Conservation (phyloP, 1,140 invertebrate species). For the Bombus confusus region DNA sequence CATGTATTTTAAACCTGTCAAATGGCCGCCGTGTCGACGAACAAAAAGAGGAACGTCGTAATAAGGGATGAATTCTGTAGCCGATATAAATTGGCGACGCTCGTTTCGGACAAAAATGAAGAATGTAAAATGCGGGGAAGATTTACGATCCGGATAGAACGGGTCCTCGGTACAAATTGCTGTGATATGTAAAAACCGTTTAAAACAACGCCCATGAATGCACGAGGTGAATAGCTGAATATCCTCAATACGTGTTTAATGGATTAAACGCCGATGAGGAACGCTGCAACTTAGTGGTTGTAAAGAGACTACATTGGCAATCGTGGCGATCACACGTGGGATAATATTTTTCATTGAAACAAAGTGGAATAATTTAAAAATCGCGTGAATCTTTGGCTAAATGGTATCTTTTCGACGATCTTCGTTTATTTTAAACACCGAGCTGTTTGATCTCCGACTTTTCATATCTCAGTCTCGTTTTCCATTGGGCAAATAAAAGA, state of each 20-base stretch:
- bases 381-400: not conserved
- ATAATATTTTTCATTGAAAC: not conserved
- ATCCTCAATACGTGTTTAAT: conserved; percentile 12
- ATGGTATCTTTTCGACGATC: not conserved
- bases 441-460: not conserved
- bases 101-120: conserved; percentile 1
- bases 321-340: not conserved
- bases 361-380: not conserved
- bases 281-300: not conserved
- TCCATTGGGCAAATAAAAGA: not conserved
- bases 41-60: not conserved
- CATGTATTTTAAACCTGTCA: conserved; percentile 2
- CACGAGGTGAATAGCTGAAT: not conserved
- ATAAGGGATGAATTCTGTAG: not conserved
- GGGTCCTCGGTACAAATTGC: not conserved
- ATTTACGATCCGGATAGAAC: conserved; percentile 7
- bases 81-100: not conserved
- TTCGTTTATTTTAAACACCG: not conserved
- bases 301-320: not conserved
- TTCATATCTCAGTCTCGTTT: not conserved
- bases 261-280: not conserved
- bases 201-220: not conserved
- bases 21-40: not conserved
- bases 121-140: not conserved
- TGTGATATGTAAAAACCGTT: not conserved